phyloP scores from a whole-genome alignment of 1,140 invertebrate genomes.

The Philopotamus ludificatus region DNA sequence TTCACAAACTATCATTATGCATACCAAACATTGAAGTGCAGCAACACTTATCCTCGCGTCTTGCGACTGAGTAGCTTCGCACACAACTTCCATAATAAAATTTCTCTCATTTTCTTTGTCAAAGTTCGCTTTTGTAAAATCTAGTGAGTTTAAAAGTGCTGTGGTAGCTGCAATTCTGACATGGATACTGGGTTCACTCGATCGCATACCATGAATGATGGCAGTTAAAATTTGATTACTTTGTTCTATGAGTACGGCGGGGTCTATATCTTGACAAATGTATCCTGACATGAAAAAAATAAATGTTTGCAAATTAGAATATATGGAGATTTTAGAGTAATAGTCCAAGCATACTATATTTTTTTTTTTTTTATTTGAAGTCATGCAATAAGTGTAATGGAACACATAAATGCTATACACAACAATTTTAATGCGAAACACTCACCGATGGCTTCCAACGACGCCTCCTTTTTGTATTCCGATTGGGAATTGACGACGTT shows the following conservation, averaged over 20 bases:
- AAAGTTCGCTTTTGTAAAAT: constrained; percentile 99
- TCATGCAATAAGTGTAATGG: neutral
- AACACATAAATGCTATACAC: neutral
- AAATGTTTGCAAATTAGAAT: neutral
- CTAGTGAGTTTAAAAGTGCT: constrained; percentile 95
- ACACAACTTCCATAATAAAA: constrained; percentile 99
- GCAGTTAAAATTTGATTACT: constrained; percentile 97
- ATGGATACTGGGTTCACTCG: constrained; percentile 77
- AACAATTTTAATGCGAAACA: constrained; percentile 26
- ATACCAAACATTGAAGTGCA: constrained; percentile 94
- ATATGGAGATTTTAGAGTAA: neutral
- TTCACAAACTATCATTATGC: too few relatives aligned
- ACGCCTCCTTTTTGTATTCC: constrained; percentile 94
- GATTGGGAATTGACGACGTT: constrained; percentile 88
- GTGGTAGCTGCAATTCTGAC: constrained; percentile 93
- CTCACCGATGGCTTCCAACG: constrained; percentile 93
- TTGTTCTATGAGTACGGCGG: constrained; percentile 85
- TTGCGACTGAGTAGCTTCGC: constrained; percentile 81
- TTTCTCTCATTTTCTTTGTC: constrained; percentile 96
- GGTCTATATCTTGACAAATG: constrained; percentile 81
- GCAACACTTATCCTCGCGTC: constrained; percentile 92
- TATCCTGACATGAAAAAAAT: constrained; percentile 55
- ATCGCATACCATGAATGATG: constrained; percentile 97
- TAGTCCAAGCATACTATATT: neutral
- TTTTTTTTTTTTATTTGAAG: neutral